These are phyloP conservation scores for Peromyscus californicus DNA, from an alignment of 2,113 vertebrate species.

Conservation along the genomic window DNA sequence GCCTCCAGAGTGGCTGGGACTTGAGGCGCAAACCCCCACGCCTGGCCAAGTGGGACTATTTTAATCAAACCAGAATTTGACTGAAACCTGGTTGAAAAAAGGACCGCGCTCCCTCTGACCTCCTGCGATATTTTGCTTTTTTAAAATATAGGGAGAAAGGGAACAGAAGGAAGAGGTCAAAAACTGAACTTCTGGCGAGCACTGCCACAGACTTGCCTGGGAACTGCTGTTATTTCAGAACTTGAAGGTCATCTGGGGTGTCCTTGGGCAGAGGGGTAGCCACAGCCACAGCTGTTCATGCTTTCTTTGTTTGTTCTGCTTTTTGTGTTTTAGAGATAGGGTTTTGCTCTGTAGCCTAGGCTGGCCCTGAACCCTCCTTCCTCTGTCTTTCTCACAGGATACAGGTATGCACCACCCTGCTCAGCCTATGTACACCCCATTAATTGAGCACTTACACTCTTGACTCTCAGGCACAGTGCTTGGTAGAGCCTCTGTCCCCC, in stretches of 20 bases:
- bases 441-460: neutral
- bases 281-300: neutral
- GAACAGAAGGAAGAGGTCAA: conserved; percentile 42
- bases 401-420: too few species aligned
- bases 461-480: neutral
- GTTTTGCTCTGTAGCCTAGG: neutral
- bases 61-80: neutral
- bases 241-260: neutral
- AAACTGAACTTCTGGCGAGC: neutral
- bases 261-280: neutral
- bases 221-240: conserved; percentile 29
- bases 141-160: neutral
- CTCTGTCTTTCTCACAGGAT: neutral
- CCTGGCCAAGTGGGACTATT: neutral
- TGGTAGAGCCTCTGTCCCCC: neutral
- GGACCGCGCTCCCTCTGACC: neutral
- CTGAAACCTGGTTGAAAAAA: neutral
- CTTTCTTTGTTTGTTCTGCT: neutral
- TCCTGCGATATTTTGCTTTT: conserved; percentile 23
- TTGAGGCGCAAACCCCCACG: neutral
- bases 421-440: neutral
- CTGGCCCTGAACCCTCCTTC: neutral
- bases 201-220: neutral
- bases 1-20: neutral
- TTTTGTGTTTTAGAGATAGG: neutral